These are phyloP conservation scores for Nesogale talazaci DNA, from an alignment of 2,113 vertebrate species.

Conservation along the genomic window DNA sequence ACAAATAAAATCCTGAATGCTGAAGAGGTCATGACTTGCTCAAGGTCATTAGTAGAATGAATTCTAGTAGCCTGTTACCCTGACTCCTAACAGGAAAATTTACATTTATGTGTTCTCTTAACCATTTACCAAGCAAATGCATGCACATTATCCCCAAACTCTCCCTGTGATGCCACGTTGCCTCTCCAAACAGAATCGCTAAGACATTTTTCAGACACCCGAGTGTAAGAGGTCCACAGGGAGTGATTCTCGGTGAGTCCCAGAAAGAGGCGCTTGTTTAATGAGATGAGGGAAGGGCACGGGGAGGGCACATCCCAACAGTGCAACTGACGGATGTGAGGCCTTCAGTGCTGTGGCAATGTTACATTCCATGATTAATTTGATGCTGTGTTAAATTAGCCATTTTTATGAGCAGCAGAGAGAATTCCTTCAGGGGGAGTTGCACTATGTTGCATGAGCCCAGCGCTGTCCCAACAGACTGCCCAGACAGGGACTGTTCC, in stretches of 20 bases:
- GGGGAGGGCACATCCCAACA: not conserved
- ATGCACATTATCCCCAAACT: not conserved
- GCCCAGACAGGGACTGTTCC: not conserved
- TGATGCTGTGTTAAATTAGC: conserved; percentile 60
- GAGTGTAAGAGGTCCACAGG: not conserved
- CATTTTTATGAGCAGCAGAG: conserved; percentile 55
- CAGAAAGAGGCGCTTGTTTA: not conserved
- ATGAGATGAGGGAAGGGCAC: conserved; percentile 35
- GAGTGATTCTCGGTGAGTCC: not conserved
- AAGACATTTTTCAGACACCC: conserved; percentile 1
- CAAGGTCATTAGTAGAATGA: not conserved
- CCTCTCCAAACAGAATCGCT: not conserved
- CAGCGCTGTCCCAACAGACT: not conserved
- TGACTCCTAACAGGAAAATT: not conserved
- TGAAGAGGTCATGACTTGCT: not conserved
- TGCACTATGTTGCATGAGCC: not conserved
- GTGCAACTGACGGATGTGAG: not conserved
- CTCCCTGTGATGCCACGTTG: not conserved
- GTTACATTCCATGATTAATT: conserved; percentile 53
- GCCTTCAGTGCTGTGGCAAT: not conserved
- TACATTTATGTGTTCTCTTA: not conserved
- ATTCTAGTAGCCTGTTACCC: not conserved
- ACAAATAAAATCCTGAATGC: not conserved
- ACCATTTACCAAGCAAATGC: not conserved
- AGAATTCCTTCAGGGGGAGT: conserved; percentile 32